These are phyloP conservation scores for Neogale vison DNA, from an alignment of 2,113 vertebrate genomes.

Conservation along the genomic window DNA sequence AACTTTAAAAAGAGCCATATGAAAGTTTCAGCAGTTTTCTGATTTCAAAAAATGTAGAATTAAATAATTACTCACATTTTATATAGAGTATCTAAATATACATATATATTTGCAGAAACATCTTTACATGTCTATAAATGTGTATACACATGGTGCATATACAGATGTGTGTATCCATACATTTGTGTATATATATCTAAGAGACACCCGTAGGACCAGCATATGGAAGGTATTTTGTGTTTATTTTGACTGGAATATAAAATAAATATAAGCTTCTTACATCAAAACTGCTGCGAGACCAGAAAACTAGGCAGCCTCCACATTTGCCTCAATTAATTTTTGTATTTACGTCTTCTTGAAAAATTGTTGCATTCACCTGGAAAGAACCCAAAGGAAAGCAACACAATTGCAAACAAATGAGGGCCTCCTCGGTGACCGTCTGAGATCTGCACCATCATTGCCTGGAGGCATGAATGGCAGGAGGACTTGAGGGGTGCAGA, in stretches of 20 bases:
- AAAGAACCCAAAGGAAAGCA: background rate
- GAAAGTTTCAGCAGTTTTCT: background rate
- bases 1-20: background rate
- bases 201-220: background rate
- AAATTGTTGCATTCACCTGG: no score
- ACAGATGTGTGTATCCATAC: fast-evolving
- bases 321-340: background rate
- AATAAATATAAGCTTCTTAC: background rate
- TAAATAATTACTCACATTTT: background rate
- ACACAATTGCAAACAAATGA: background rate
- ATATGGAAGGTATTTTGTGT: background rate
- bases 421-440: fast-evolving
- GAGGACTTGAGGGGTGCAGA: fast-evolving
- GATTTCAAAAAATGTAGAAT: background rate
- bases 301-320: background rate
- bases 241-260: background rate
- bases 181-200: background rate
- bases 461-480: fast-evolving
- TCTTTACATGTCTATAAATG: background rate
- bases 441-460: fast-evolving
- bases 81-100: background rate
- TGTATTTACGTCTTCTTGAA: background rate
- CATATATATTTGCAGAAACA: background rate
- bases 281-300: background rate
- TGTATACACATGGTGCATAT: no score